Base-by-base conservation (phyloP, 2,113 vertebrate genomes). In the Neodon shergylaensis region DNA sequence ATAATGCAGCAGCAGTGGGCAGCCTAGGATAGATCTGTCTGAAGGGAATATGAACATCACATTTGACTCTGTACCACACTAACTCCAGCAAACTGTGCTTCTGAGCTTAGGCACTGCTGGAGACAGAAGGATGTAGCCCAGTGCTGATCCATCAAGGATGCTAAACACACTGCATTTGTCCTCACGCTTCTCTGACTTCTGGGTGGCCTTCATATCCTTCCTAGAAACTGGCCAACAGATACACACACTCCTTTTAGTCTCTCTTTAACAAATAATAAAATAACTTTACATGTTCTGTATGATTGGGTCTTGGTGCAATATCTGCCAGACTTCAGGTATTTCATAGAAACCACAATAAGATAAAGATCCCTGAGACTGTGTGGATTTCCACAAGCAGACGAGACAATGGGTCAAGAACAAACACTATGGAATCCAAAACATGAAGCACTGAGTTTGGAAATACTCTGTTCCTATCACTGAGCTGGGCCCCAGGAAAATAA, bases 231-330 rank as follows among this genome's bases (percentile, higher is more conserved):
- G 91, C 47, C 0, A 31, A 61, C 88, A 86, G 95, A 91, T 24
- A 82, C 88, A 65, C 26, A 65, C 54, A 68, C 22, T 72, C 93
- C 65, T 54, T 87, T 95, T 63, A 87, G 89, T 94, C 88, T 94
- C 54, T 39, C 77, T 86, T 95, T 94, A 95, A 79, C 81, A 93
- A 96, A 93, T 63, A 96, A 65, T 54, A 92, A 91, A 96, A 82
- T 85, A 93, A 85, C 88, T 96, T 49, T 31, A 81, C 66, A 85
- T 94, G 78, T 94, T 81, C 95, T 91, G 94, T 95, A 79, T 96
- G 95, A 94, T 88, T 88, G 88, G 63, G 44, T 66, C 44, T 74
- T 39, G 88, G 33, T 28, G 85, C 78, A 88, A 96, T 28, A 92
- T 65, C 58, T 97, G 92, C 94, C 92, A 94, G 88, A 88, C 94